phyloP scores from a whole-genome alignment of 2,888 invertebrate species.

The Platerodrilus igneus region DNA sequence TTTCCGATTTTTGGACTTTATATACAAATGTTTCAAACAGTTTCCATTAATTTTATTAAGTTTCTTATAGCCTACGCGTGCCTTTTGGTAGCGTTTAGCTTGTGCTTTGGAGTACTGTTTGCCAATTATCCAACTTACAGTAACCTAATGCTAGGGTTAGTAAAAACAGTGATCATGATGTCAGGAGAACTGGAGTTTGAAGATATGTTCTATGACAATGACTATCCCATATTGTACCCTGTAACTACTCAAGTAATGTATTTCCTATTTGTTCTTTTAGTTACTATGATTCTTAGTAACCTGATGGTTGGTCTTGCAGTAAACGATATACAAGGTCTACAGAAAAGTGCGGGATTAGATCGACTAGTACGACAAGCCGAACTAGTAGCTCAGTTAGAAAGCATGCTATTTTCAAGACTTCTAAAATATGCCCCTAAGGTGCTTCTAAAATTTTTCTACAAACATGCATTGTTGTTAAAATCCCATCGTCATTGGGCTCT shows the following conservation, averaged over 20 bases:
- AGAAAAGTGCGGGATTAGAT: conserved; percentile 75
- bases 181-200: conserved; percentile 82
- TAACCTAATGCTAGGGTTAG: conserved; percentile 58
- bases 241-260: conserved; percentile 73
- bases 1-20: conserved; percentile 83
- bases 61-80: conserved; percentile 78
- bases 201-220: conserved; percentile 66
- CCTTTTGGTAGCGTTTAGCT: conserved; percentile 71
- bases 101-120: conserved; percentile 79
- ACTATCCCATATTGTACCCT: conserved; percentile 57
- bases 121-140: conserved; percentile 69
- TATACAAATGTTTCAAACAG: conserved; percentile 84
- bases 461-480: conserved; percentile 70
- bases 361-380: conserved; percentile 77
- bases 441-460: conserved; percentile 61
- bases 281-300: conserved; percentile 79
- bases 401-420: conserved; percentile 74
- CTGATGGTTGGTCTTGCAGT: conserved; percentile 80
- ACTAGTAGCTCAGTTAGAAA: conserved; percentile 75
- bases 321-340: conserved; percentile 77
- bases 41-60: conserved; percentile 76
- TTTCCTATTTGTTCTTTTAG: conserved; percentile 69
- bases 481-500: conserved; percentile 69
- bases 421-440: conserved; percentile 59
- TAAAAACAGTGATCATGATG: conserved; percentile 86